These are phyloP conservation scores for Clarias pachynema DNA, from an alignment of 2,797 vertebrate genomes.

Conservation along the genomic window DNA sequence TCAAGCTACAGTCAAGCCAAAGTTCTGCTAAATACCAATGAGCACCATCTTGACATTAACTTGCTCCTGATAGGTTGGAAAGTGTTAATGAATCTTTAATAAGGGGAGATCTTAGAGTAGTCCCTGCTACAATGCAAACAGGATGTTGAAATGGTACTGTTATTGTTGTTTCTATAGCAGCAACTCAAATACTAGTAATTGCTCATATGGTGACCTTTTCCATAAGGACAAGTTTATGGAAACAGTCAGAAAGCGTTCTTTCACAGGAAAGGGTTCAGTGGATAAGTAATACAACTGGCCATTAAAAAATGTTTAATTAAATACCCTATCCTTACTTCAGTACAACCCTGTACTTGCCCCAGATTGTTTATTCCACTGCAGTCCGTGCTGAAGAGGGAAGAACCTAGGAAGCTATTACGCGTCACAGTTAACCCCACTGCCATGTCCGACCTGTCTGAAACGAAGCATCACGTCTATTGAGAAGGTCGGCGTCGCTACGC, in stretches of 20 bases:
- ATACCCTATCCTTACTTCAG: too few species aligned
- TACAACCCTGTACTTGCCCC: not conserved
- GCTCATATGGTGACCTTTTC: not conserved
- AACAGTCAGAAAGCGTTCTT: not conserved
- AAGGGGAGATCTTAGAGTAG: not conserved
- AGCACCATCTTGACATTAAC: not conserved
- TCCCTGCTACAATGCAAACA: not conserved
- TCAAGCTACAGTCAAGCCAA: not conserved
- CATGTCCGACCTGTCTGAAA: constrained; percentile 6
- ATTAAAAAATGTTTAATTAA: not conserved
- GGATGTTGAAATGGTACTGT: not conserved
- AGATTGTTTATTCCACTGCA: not conserved
- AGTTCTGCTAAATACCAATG: not conserved
- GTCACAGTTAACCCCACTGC: not conserved
- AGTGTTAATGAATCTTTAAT: not conserved
- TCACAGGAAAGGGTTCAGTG: not conserved
- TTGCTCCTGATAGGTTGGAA: not conserved
- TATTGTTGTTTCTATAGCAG: not conserved
- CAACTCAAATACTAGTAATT: not conserved
- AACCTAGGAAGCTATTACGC: not conserved
- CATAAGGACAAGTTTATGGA: not conserved
- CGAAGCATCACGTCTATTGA: not conserved
- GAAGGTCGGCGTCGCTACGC: not conserved
- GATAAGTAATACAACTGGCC: too few species aligned
- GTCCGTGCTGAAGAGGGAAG: not conserved